phyloP scores from a whole-genome alignment of 2,888 invertebrate genomes.

The Tinea trinotella region DNA sequence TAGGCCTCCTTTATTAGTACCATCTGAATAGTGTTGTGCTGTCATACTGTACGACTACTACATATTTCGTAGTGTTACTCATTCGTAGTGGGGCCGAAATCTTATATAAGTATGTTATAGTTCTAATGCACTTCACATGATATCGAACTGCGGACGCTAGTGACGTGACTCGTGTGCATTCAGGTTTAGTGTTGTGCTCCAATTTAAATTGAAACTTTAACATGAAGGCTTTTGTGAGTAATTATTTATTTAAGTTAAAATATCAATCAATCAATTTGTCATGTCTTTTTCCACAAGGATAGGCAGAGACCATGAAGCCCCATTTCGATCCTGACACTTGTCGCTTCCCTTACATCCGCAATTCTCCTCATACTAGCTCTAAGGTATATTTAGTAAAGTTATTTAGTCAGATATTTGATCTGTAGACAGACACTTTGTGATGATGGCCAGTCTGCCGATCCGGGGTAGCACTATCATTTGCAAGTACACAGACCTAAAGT shows the following conservation, averaged over 20 bases:
- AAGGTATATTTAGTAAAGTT: too few species aligned
- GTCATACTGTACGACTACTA: neutral
- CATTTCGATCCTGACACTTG: too few species aligned
- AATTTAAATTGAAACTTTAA: conserved; percentile 23
- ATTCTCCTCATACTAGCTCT: too few species aligned
- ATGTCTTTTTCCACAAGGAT: too few species aligned
- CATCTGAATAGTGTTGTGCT: neutral
- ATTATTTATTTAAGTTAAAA: conserved; percentile 18
- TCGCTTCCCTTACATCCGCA: too few species aligned
- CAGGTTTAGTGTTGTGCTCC: conserved; percentile 3
- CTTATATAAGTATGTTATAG: neutral
- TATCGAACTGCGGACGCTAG: neutral
- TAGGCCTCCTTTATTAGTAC: neutral
- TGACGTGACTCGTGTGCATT: neutral
- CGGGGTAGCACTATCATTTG: too few species aligned
- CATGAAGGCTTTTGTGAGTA: conserved; percentile 61
- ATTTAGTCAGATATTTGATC: too few species aligned
- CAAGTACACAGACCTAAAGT: too few species aligned
- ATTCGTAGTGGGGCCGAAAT: neutral
- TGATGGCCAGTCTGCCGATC: too few species aligned
- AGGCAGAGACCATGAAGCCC: too few species aligned
- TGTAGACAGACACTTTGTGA: too few species aligned
- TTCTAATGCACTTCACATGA: neutral
- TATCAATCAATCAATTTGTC: too few species aligned
- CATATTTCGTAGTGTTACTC: neutral